Base-by-base conservation (phyloP, 35 echinoderm and acorn worm species). In the Heliocidaris erythrogramma region DNA sequence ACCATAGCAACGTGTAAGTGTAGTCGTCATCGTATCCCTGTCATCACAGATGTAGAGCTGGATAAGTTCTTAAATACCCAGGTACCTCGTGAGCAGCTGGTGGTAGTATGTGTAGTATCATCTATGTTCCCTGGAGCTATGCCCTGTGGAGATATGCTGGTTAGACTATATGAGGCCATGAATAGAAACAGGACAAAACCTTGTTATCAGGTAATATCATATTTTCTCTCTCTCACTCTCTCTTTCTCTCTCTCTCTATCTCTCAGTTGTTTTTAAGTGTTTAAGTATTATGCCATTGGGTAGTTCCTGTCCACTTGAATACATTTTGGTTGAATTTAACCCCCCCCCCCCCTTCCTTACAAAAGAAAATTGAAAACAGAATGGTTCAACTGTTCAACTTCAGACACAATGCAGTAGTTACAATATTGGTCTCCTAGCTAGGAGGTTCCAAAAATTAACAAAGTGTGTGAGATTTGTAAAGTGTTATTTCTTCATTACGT, bases 181-280 rank as follows among this genome's bases (percentile, higher is more conserved):
- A 97, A 99, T 35, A 97, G 93, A 94, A 99, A 99, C 90, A 99
- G 98, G 88, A 97, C 98, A 2, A 97, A 96, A 48, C 98, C 96
- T 1, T 99, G 98, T 86, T 99, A 96, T 92, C 96, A 99, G 95
- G 98, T 99, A 78, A 78, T 21, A n/a, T 14, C 14, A 49, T 91
- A 53, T 84, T 84, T 4, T 84, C 69, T 42, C 35, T 42, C 35
- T 42, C 35, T 42, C 35, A 1, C 35, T 42, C 35, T 42, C 35
- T 42, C 35, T n/a, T n/a, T 42, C 35, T 42, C 35, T 42, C 35
- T 42, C 49, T 52, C 52, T 56, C 52, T 11, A 13, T 56, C 52
- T 56, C 52, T 56, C 52, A 42, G 35, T 42, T 42, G 35, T 3
- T 42, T 56, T 88, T 88, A 31, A 11, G 2, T 2, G 24, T 16